Percentiles rank a stretch among this genome's conserved stretches.
Evolutionary conservation across 2,113 vertebrate species (phyloP).

Genomic region (Microtus montanus): DNA sequence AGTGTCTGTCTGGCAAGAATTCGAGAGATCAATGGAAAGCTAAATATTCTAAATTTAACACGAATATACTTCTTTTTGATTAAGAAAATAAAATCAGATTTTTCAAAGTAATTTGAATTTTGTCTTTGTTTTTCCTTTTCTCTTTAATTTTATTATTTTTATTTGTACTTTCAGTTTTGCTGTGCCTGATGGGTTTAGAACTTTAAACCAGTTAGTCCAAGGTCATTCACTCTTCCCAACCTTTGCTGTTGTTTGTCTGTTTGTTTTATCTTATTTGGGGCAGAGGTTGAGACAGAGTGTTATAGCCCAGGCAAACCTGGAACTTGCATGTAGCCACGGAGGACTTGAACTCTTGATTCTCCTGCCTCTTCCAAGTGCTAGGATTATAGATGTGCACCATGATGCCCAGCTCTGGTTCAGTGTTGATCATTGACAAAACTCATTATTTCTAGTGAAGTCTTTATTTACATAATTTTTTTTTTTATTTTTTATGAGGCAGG

Average conservation of each 20-base stretch:
- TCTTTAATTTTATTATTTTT: constrained; percentile 64
- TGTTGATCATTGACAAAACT: neutral
- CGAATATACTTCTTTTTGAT: constrained; percentile 83
- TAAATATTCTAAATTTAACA: constrained; percentile 81
- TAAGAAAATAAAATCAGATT: constrained; percentile 85
- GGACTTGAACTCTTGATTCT: neutral
- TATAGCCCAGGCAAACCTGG: neutral
- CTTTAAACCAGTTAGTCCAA: constrained; percentile 50
- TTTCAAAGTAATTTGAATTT: constrained; percentile 78
- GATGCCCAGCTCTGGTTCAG: neutral
- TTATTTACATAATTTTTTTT: neutral
- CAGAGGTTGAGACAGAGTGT: neutral
- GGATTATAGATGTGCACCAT: neutral
- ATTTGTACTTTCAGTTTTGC: constrained; percentile 59
- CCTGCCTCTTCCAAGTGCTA: neutral
- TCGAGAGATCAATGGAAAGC: constrained; percentile 82
- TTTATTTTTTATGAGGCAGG: neutral
- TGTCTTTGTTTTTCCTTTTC: constrained; percentile 79
- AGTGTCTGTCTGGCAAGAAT: constrained; percentile 71
- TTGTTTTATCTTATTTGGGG: neutral
- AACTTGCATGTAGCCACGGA: neutral
- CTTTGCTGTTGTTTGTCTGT: neutral
- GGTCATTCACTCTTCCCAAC: neutral
- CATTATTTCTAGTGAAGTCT: neutral
- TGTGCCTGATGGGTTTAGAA: constrained; percentile 43